These are phyloP conservation scores for Elaphurus davidianus DNA, from an alignment of 2,113 vertebrate species.

Conservation along the genomic window DNA sequence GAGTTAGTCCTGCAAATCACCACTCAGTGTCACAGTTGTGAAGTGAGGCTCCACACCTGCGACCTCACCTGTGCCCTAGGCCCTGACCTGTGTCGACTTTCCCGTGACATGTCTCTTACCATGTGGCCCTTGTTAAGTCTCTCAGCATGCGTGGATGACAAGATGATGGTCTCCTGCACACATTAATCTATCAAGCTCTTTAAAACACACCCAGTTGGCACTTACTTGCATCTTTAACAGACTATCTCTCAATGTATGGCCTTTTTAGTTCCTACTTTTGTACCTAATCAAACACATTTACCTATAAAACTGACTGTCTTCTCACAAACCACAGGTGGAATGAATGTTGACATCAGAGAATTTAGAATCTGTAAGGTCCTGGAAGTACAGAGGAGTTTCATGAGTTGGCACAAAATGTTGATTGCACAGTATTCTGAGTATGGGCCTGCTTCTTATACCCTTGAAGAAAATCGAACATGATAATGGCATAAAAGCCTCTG, in stretches of 20 bases:
- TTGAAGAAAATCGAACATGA: slow-evolving; percentile 28
- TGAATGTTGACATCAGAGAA: background rate
- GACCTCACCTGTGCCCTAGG: background rate
- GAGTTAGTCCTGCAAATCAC: no score
- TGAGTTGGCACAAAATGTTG: background rate
- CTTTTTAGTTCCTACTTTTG: background rate
- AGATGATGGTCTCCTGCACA: background rate
- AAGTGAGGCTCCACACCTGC: no score
- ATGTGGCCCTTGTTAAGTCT: background rate
- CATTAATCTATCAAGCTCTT: no score
- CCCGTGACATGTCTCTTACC: background rate
- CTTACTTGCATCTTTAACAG: background rate
- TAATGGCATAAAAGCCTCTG: slow-evolving; percentile 58
- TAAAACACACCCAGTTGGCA: no score
- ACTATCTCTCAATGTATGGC: background rate
- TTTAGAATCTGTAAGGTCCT: background rate
- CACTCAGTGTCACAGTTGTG: accelerated
- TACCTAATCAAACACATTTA: background rate
- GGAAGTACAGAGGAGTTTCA: background rate
- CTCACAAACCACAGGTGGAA: background rate
- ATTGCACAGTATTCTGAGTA: background rate
- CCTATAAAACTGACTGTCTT: background rate
- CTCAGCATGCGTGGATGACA: accelerated
- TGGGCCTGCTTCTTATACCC: background rate
- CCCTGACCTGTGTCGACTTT: background rate